phyloP scores from a whole-genome alignment of 2,113 vertebrate species.

The Glaucidium brasilianum region DNA sequence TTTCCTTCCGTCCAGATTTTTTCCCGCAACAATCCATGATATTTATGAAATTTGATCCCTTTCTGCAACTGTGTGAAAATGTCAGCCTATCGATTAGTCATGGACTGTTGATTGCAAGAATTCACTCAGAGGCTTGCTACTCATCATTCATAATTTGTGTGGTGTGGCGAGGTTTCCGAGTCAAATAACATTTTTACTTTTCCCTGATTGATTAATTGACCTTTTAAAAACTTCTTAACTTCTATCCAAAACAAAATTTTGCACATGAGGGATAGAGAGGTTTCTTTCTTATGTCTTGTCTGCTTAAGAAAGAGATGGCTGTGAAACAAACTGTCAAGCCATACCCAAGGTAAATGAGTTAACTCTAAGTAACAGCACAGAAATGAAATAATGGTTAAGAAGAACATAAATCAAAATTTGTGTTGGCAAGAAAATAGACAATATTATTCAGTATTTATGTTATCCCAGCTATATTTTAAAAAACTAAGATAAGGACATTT shows the following conservation, averaged over 20 bases:
- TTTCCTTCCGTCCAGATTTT: rapidly evolving
- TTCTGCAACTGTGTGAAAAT: slow-evolving; percentile 54
- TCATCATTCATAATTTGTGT: slow-evolving; percentile 40
- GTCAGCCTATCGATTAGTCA: slow-evolving; percentile 53
- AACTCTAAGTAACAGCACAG: background rate
- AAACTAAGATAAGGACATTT: background rate
- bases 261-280: background rate
- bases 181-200: slow-evolving; percentile 59
- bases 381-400: background rate
- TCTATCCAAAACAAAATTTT: slow-evolving; percentile 34
- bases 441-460: background rate
- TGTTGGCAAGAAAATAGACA: background rate
- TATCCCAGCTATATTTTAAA: background rate
- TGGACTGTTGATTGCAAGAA: slow-evolving; percentile 40
- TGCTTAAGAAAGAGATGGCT: background rate
- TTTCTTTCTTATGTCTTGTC: background rate
- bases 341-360: background rate
- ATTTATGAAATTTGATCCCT: slow-evolving; percentile 54
- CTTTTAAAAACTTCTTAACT: slow-evolving; percentile 54
- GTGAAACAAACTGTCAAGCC: background rate
- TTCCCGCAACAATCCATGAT: background rate
- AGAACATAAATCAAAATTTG: background rate
- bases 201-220: slow-evolving; percentile 61
- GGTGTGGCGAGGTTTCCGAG: background rate
- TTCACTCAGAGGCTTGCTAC: slow-evolving; percentile 28